Evolutionary conservation across 2,888 invertebrate species (phyloP), one percentile per base, ranked within the genome.

Genomic region (Monoplex corrugatus): DNA sequence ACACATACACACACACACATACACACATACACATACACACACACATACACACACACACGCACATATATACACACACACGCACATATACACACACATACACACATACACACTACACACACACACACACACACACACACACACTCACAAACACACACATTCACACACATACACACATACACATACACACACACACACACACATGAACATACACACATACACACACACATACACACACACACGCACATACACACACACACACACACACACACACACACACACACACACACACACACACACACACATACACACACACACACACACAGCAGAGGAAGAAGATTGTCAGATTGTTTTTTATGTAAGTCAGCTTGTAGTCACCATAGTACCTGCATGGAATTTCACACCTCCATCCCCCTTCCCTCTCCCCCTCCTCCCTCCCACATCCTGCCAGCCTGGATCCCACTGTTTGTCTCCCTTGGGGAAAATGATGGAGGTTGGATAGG

Each of bases 1-100:
- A 68, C 68, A 68, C 68, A 68, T n/a, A 68, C 68, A 68, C 68
- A 68, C 68, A 68, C 68, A 19, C 50, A 50, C 50, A 50, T 16
- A 50, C 50, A n/a, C n/a, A n/a, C n/a, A n/a, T n/a, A n/a, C n/a
- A n/a, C n/a, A n/a, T n/a, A n/a, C n/a, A n/a, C n/a, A n/a, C n/a
- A n/a, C n/a, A n/a, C n/a, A n/a, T n/a, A n/a, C n/a, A n/a, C n/a
- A n/a, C n/a, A n/a, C n/a, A n/a, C n/a, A n/a, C n/a, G n/a, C n/a
- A n/a, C n/a, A n/a, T n/a, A n/a, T n/a, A n/a, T n/a, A n/a, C n/a
- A n/a, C n/a, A n/a, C 68, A 19, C 68, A 68, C 68, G n/a, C 68
- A 3, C 68, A 19, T n/a, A 68, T n/a, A 23, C 68, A 19, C 68
- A 23, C 19, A 68, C 68, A 23, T 6, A 68, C 23, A 3, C 68